Base-by-base conservation (phyloP, 2,113 vertebrate genomes). In the Erpornis zantholeuca region DNA sequence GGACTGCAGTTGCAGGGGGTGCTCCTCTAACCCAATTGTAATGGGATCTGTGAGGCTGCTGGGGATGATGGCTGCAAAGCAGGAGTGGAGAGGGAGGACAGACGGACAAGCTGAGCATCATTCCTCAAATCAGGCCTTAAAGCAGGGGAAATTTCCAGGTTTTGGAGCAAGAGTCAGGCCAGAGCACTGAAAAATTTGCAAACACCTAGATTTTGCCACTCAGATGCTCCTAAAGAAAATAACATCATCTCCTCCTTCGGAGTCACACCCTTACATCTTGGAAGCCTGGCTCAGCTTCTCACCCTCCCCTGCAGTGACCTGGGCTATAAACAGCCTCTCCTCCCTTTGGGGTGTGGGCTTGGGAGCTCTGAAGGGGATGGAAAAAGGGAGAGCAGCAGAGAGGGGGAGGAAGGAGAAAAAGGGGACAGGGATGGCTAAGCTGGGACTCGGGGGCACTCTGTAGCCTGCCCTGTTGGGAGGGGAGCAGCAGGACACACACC, bases 381-480 rank as follows among this genome's bases (percentile, higher is more conserved):
- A 12, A 7, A 65, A 65, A 8, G 17, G 35, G 22, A 60, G 61
- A 31, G 63, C 21, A 36, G 28, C 27, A n/a, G 60, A 31, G 45
- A 40, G 10, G 4, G 12, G 17, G 2, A 36, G 72, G 19, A n/a
- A 33, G 68, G 68, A 66, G n/a, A n/a, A 11, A 6, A 29, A n/a
- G 19, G 35, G 9, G 33, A 36, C 28, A 28, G 35, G 15, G 29
- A 14, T 19, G 42, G 47, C 24, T 31, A 0, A 19, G 54, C n/a
- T 73, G 81, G 44, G 29, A 4, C 16, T 11, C 0, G 1, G 38
- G 35, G 5, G 1, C 4, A 5, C 11, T 76, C 27, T n/a, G 40
- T 4, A 29, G 21, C 29, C 29, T 65, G 52, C 4, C 44, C 45
- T 42, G 24, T 1, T 22, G 45, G 65, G 44, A 11, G 24, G 22